A percentile compares a stretch with the other conserved stretches of the same genome.
phyloP scores from a whole-genome alignment of 2,113 vertebrate genomes.

The Platysteira castanea region DNA sequence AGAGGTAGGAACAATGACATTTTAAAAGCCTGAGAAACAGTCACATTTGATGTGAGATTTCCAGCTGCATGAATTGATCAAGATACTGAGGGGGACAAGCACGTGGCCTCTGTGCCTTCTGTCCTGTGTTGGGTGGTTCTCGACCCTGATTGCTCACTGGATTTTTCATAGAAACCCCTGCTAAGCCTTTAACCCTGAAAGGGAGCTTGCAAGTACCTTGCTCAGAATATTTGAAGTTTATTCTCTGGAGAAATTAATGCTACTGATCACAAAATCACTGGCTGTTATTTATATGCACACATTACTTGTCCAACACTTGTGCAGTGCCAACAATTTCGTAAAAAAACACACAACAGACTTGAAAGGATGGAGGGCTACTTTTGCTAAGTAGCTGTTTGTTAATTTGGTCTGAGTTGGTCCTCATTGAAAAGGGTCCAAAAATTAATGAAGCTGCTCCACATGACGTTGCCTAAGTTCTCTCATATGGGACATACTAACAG shows the following conservation, averaged over 20 bases:
- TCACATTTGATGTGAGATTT: not conserved
- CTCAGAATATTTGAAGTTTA: not conserved
- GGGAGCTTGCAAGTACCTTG: not conserved
- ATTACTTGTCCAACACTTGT: not conserved
- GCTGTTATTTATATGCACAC: not conserved
- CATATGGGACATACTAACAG: not conserved
- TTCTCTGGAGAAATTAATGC: not conserved
- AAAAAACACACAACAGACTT: not conserved
- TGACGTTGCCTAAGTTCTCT: not conserved
- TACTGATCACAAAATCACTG: not conserved
- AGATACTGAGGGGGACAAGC: not conserved
- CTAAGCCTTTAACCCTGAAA: not conserved
- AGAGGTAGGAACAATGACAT: not conserved
- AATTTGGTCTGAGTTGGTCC: not conserved
- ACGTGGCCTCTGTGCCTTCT: not conserved
- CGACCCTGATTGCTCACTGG: fast-evolving
- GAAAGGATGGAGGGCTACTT: not conserved
- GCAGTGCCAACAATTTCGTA: not conserved
- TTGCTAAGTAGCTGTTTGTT: not conserved
- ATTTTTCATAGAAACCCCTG: not conserved
- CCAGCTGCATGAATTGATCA: not conserved
- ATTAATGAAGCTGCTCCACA: not conserved
- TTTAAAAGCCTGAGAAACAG: not conserved
- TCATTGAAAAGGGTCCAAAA: not conserved
- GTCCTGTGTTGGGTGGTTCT: not conserved